These are phyloP conservation scores for Cheilosia variabilis DNA, from an alignment of 2,888 invertebrate species.

Conservation along the genomic window DNA sequence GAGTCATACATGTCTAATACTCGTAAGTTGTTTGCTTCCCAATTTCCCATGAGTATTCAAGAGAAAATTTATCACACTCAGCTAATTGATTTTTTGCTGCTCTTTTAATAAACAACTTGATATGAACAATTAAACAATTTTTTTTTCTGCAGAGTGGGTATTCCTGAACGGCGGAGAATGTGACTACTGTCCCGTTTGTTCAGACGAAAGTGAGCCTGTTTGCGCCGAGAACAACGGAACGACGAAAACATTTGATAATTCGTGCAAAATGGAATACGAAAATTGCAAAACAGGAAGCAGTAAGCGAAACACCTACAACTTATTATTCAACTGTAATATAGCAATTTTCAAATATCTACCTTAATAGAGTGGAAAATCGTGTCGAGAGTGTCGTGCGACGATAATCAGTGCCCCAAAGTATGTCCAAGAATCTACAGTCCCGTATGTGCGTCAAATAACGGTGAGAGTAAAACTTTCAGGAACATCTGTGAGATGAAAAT, in stretches of 20 bases:
- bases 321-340: background rate
- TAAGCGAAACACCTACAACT: slow-evolving; percentile 1
- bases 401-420: slow-evolving; percentile 17
- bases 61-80: too few species aligned
- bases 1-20: slow-evolving; percentile 35
- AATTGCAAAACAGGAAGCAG: slow-evolving; percentile 57
- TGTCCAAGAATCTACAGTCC: slow-evolving; percentile 49
- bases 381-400: slow-evolving; percentile 19
- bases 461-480: slow-evolving; percentile 34
- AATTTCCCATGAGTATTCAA: too few species aligned
- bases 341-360: background rate
- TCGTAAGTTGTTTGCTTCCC: slow-evolving; percentile 28
- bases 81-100: too few species aligned
- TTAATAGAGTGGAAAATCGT: slow-evolving; percentile 49
- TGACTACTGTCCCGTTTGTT: slow-evolving; percentile 53
- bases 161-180: slow-evolving; percentile 43
- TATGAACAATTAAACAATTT: background rate
- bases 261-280: slow-evolving; percentile 55
- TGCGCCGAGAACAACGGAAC: slow-evolving; percentile 44
- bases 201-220: slow-evolving; percentile 32
- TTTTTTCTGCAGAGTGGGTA: slow-evolving; percentile 39
- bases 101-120: background rate
- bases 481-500: slow-evolving; percentile 52
- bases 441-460: slow-evolving; percentile 38
- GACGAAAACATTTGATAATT: slow-evolving; percentile 33